Percentiles rank a stretch among this genome's conserved stretches.
phyloP scores from a whole-genome alignment of 2,797 vertebrate species.

The Myripristis murdjan region DNA sequence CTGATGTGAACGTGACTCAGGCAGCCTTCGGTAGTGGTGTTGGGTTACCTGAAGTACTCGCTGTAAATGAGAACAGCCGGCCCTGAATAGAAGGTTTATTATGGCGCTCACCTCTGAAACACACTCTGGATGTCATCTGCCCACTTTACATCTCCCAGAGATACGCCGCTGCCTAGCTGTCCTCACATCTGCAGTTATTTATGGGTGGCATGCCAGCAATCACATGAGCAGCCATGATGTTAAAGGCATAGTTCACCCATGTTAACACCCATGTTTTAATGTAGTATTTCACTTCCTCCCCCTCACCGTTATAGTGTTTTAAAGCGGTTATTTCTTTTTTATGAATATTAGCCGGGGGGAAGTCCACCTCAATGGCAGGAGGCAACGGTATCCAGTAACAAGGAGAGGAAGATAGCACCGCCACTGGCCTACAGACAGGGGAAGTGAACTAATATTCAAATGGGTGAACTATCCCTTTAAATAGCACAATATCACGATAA shows the following conservation, averaged over 20 bases:
- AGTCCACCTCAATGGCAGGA: no score
- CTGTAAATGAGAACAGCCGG: slow-evolving; percentile 65
- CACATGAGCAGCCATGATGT: slow-evolving; percentile 8
- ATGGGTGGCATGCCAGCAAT: slow-evolving; percentile 6
- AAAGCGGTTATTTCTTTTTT: no score
- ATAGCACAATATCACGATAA: slow-evolving; percentile 12
- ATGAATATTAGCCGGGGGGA: no score
- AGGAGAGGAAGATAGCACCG: no score
- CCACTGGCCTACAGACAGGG: no score
- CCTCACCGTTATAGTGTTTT: no score
- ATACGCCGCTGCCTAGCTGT: slow-evolving; percentile 16
- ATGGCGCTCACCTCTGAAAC: slow-evolving; percentile 59
- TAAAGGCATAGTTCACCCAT: no score
- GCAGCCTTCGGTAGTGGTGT: slow-evolving; percentile 76
- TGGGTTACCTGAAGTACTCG: slow-evolving; percentile 57
- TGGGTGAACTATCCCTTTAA: no score
- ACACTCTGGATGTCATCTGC: slow-evolving; percentile 68
- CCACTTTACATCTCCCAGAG: slow-evolving; percentile 64
- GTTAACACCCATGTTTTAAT: no score
- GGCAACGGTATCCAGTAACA: no score
- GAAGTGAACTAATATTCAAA: no score
- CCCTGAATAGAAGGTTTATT: slow-evolving; percentile 67
- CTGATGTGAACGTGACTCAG: slow-evolving; percentile 70
- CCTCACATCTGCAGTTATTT: slow-evolving; percentile 44
- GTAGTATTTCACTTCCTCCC: no score